Conservation (phyloP, 2,797 vertebrate genomes). For the Mareca penelope region DNA sequence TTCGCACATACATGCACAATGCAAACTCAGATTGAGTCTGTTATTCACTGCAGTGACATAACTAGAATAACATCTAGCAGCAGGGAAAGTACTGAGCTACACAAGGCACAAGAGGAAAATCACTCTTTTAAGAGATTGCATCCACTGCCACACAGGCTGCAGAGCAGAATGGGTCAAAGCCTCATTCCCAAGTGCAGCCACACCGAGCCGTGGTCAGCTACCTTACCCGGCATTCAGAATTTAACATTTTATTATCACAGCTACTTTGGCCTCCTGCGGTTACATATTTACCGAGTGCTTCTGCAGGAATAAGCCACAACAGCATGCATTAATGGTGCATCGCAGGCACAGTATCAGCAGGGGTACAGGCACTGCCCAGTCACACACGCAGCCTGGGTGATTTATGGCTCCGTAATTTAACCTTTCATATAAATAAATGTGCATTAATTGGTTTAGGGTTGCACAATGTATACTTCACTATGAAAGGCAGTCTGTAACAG, state of each 20-base stretch:
- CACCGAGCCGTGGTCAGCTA: accelerated
- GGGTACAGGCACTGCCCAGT: accelerated
- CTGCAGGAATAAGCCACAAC: not conserved
- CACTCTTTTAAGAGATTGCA: not conserved
- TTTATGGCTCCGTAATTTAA: accelerated
- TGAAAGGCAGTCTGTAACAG: not conserved
- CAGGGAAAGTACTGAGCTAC: not conserved
- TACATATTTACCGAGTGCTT: not conserved
- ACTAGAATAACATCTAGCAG: not conserved
- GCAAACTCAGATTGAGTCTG: not conserved
- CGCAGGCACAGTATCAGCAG: not conserved
- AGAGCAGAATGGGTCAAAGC: not conserved
- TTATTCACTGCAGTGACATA: not conserved
- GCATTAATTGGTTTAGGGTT: not conserved
- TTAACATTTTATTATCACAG: not conserved
- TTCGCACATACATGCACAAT: not conserved
- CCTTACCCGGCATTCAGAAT: not conserved
- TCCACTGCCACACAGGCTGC: not conserved
- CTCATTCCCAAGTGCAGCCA: not conserved
- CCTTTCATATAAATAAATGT: not conserved
- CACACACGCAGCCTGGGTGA: not conserved
- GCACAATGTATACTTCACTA: not conserved
- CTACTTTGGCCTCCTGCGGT: not conserved
- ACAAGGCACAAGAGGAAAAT: not conserved
- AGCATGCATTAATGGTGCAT: accelerated